A percentile compares a stretch with the other conserved stretches of the same genome.
phyloP scores from a whole-genome alignment of 2,888 invertebrate species.

The Xiphydria camelus region DNA sequence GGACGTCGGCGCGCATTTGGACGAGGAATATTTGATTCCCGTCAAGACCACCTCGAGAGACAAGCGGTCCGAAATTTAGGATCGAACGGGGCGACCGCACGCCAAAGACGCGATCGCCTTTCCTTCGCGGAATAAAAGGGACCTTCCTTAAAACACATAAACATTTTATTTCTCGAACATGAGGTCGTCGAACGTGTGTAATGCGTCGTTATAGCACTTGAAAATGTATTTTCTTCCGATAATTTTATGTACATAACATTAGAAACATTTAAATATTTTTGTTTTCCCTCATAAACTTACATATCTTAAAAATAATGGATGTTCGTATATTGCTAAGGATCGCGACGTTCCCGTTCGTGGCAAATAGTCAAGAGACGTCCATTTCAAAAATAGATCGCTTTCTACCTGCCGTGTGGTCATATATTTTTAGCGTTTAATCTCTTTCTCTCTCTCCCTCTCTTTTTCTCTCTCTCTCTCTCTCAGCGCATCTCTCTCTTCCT shows the following conservation, averaged over 20 bases:
- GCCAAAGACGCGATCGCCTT: too few species aligned
- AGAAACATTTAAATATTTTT: slow-evolving; percentile 48
- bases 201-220: slow-evolving; percentile 12
- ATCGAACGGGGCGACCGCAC: too few species aligned
- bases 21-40: neutral
- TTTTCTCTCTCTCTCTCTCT: too few species aligned
- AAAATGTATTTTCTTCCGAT: slow-evolving; percentile 21
- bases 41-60: neutral
- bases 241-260: slow-evolving; percentile 50
- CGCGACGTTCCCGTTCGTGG: slow-evolving; percentile 4
- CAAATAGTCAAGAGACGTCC: slow-evolving; percentile 2
- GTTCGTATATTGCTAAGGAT: slow-evolving; percentile 37
- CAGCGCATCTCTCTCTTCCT: too few species aligned
- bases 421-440: too few species aligned
- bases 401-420: too few species aligned
- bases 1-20: too few species aligned
- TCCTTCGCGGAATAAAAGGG: neutral
- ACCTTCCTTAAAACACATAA: slow-evolving; percentile 38
- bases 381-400: too few species aligned
- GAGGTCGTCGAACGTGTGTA: slow-evolving; percentile 27
- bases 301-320: slow-evolving; percentile 40
- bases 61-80: too few species aligned
- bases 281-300: slow-evolving; percentile 26
- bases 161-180: slow-evolving; percentile 41
- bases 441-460: too few species aligned